Conservation (phyloP, 2,113 vertebrate genomes). For the Clinocottus analis region DNA sequence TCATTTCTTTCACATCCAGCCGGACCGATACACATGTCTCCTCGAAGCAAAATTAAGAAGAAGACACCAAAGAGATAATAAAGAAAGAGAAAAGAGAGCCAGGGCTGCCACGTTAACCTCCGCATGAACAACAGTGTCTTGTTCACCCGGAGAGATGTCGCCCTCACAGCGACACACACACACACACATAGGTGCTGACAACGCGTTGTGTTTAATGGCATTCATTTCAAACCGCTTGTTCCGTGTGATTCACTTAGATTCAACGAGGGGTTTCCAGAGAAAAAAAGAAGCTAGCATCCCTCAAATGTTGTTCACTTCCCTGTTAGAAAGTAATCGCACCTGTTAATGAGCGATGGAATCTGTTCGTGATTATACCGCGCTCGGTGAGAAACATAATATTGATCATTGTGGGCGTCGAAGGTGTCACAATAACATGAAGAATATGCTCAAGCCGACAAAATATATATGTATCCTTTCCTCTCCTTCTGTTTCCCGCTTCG, state of each 20-base stretch:
- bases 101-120: not conserved
- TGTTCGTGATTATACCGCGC: not conserved
- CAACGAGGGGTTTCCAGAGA: not conserved
- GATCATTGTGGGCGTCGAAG: not conserved
- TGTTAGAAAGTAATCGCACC: not conserved
- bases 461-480: not conserved
- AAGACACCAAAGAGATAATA: not conserved
- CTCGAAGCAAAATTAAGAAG: not conserved
- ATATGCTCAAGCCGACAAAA: not conserved
- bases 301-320: not conserved
- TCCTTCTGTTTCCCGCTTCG: not conserved
- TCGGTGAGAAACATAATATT: not conserved
- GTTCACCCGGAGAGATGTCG: not conserved
- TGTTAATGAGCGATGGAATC: not conserved
- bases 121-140: not conserved
- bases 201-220: not conserved
- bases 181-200: not conserved
- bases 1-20: not conserved
- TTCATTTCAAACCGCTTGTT: not conserved
- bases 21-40: not conserved
- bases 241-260: not conserved
- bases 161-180: not conserved
- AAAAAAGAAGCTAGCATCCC: not conserved
- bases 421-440: not conserved
- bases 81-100: slow-evolving; percentile 2